Evolutionary conservation across 92 coral and sea anemone species (phyloP).

Genomic region (Phymanthus crucifer): DNA sequence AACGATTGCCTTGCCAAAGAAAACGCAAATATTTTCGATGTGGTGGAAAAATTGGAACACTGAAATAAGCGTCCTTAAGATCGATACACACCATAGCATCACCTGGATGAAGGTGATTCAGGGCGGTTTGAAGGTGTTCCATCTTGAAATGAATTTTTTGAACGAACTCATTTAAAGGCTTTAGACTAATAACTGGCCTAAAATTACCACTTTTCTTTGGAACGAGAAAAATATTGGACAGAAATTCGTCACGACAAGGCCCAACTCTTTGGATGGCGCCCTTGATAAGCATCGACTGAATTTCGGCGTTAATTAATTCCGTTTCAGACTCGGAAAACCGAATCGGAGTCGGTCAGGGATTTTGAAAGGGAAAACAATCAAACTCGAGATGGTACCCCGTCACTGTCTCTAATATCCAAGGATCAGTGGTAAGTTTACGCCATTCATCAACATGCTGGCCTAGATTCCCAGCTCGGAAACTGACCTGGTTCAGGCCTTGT

Average conservation of each 20-base stretch:
- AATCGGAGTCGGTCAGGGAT: constrained; percentile 22
- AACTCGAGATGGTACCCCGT: constrained; percentile 46
- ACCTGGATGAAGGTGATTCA: not conserved
- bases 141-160: constrained; percentile 50
- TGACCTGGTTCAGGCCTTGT: constrained; percentile 9
- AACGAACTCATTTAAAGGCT: constrained; percentile 43
- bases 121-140: constrained; percentile 29
- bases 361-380: constrained; percentile 16
- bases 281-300: constrained; percentile 27
- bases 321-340: no score
- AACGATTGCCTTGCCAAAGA: constrained; percentile 26
- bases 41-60: constrained; percentile 27
- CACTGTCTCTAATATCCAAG: constrained; percentile 24
- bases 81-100: constrained; percentile 2
- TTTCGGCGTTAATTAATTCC: constrained; percentile 24
- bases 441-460: constrained; percentile 8
- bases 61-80: no score
- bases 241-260: constrained; percentile 29
- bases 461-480: constrained; percentile 1
- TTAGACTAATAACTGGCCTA: constrained; percentile 45
- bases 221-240: constrained; percentile 30
- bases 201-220: constrained; percentile 27
- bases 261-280: constrained; percentile 34
- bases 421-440: constrained; percentile 17
- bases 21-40: constrained; percentile 44